Percentiles rank a stretch among this genome's conserved stretches.
These are phyloP conservation scores for Bradynema listronoti DNA, from an alignment of 1,140 invertebrate genomes.

Conservation along the genomic window DNA sequence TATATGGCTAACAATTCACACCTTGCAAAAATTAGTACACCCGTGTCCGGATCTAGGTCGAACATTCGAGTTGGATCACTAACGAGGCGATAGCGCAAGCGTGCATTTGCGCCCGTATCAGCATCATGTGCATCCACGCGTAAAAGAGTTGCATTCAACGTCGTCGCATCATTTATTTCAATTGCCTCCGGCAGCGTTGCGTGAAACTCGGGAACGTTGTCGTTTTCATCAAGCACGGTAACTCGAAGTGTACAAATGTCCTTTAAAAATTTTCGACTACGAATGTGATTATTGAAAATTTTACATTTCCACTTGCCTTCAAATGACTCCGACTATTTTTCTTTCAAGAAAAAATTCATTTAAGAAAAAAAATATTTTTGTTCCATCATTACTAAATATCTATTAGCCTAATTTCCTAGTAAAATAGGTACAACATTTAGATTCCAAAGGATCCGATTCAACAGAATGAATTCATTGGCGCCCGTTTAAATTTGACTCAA, in stretches of 20 bases:
- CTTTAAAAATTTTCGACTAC: no score
- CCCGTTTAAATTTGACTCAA: no score
- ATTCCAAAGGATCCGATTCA: no score
- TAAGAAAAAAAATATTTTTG: no score
- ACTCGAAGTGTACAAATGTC: constrained; percentile 36
- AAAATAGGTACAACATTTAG: no score
- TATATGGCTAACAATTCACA: constrained; percentile 15
- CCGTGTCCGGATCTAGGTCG: constrained; percentile 31
- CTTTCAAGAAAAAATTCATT: no score
- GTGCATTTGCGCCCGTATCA: constrained; percentile 30
- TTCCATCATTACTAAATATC: no score
- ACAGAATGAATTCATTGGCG: no score
- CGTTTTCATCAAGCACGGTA: constrained; percentile 72
- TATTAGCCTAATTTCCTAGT: no score
- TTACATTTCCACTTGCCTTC: constrained; percentile 1
- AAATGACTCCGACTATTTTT: not conserved
- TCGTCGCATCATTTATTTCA: constrained; percentile 2
- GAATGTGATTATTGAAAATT: no score
- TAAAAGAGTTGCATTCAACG: constrained; percentile 15
- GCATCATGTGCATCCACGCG: constrained; percentile 27
- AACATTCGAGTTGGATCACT: constrained; percentile 28
- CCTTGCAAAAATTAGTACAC: constrained; percentile 40
- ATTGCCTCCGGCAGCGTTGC: constrained; percentile 5
- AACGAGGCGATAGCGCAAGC: constrained; percentile 20
- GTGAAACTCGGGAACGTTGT: constrained; percentile 68